Evolutionary conservation across 1,140 invertebrate species (phyloP).

Genomic region (Leptestheria dahalacensis): DNA sequence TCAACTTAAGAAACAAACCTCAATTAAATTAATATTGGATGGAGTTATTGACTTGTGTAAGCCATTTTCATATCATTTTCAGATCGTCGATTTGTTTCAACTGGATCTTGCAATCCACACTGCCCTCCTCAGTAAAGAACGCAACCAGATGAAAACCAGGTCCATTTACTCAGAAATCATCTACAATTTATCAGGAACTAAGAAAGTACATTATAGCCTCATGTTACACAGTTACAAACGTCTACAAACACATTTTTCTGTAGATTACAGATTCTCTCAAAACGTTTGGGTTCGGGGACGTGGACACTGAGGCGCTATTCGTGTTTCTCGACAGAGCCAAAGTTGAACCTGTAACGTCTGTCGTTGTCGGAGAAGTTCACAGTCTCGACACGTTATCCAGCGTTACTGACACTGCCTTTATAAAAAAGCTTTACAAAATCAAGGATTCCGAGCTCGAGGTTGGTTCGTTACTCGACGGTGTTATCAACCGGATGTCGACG

Average conservation of each 20-base stretch:
- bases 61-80: constrained; percentile 13
- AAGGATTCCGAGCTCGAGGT: constrained; percentile 29
- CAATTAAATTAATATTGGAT: neutral
- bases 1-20: too few species aligned
- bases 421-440: constrained; percentile 42
- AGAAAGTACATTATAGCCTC: constrained; percentile 30
- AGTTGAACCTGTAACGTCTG: constrained; percentile 21
- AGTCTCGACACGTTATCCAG: constrained; percentile 30
- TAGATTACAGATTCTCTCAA: constrained; percentile 33
- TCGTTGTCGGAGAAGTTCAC: constrained; percentile 34
- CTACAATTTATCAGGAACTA: constrained; percentile 47
- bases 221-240: neutral
- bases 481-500: constrained; percentile 42
- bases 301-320: constrained; percentile 37
- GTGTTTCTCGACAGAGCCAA: constrained; percentile 33
- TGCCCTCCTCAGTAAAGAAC: constrained; percentile 37
- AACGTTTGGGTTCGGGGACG: constrained; percentile 44
- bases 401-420: constrained; percentile 30
- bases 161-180: constrained; percentile 47
- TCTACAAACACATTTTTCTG: neutral
- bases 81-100: constrained; percentile 48
- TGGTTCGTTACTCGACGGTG: constrained; percentile 34
- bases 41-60: neutral
- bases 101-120: constrained; percentile 47
- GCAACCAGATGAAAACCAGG: constrained; percentile 38